Evolutionary conservation across 2,888 invertebrate genomes (phyloP), one percentile per base, ranked within the genome.

Genomic region (Blera fallax): DNA sequence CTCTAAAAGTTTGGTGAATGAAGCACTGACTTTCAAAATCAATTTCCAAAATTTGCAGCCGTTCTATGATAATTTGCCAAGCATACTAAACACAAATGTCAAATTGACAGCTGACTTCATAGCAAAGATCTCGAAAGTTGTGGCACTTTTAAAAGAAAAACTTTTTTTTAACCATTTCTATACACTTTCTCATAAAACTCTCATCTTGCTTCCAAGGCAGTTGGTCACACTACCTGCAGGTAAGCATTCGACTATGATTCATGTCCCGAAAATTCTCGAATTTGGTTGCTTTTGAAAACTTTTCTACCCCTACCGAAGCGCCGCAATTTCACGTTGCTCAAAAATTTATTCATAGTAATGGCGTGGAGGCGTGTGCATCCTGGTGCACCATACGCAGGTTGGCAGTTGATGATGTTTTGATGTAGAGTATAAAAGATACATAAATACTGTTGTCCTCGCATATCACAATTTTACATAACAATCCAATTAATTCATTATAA

Each of bases 401-500:
- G 8, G 7, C 18, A 16, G 29, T 11, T 64, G 62, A 40, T 54
- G 14, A 43, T 40, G 52, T 24, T 54, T 58, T 81, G 64, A 82
- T 48, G 62, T 24, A 14, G 24, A 34, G 58, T 64, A 72, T 73
- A 56, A 70, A 58, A 70, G 48, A 56, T 56, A 70, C 40, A 56
- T 56, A 70, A 64, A 60, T 77, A 52, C 58, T 65, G 32, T 58
- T 65, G 77, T 69, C n/a, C n/a, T n/a, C n/a, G n/a, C n/a, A 43
- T 62, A 43, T 62, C 48, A 64, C 14, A 74, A 54, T 34, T 69
- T 54, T 45, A 54, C 62, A 74, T 37, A 80, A 84, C 56, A 62
- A 70, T 69, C 69, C 73, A 80, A 84, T 84, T 84, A 84, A 84
- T 80, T 84, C 84, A 84, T 84, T 84, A 80, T 67, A 80, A 84